A percentile compares a stretch with the other conserved stretches of the same genome.
These are phyloP conservation scores for Gymnogyps californianus DNA, from an alignment of 2,113 vertebrate genomes.

Conservation along the genomic window DNA sequence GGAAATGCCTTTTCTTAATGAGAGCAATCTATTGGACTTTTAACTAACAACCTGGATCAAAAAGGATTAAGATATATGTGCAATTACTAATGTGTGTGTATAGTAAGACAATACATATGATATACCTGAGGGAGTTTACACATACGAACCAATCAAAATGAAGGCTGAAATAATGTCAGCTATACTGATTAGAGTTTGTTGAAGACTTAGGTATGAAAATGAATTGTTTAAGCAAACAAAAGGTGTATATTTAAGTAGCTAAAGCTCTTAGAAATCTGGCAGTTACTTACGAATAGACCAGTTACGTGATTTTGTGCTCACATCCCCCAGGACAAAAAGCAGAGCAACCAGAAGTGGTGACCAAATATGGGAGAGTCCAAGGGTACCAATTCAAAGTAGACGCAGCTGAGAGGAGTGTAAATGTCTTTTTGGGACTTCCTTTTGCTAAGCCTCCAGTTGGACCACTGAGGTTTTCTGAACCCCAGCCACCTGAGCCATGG, in stretches of 20 bases:
- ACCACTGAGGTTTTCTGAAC: constrained; percentile 75
- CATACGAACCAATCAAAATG: neutral
- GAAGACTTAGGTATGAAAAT: neutral
- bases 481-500: constrained; percentile 75
- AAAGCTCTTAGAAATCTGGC: neutral
- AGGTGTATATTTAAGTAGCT: neutral
- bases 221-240: neutral
- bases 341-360: constrained; percentile 69
- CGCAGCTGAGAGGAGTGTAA: constrained; percentile 59
- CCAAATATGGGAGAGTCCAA: constrained; percentile 71
- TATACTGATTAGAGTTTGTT: neutral
- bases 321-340: neutral
- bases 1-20: neutral
- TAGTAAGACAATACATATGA: neutral
- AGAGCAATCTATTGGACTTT: neutral
- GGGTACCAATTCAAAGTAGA: constrained; percentile 72
- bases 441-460: constrained; percentile 83
- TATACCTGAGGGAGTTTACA: neutral
- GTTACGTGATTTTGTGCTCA: neutral
- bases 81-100: neutral
- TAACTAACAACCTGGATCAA: neutral
- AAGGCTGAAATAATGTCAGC: neutral
- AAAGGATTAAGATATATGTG: neutral
- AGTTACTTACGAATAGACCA: neutral
- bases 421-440: constrained; percentile 79